Conservation (phyloP, 2,888 invertebrate species). For the Temnothorax rugatulus region DNA sequence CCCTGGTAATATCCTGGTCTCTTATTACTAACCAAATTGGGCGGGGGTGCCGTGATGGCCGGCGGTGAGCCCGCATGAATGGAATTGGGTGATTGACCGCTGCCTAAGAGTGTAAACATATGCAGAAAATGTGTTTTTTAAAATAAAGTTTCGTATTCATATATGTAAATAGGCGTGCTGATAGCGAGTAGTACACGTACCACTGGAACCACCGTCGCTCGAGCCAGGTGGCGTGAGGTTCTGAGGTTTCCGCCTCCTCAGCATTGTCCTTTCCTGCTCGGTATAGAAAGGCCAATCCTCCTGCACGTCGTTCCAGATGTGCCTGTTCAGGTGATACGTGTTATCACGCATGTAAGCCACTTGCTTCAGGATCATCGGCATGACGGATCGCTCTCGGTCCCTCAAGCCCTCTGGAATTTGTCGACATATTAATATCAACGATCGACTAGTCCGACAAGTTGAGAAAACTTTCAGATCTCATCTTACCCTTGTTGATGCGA, state of each 20-base stretch:
- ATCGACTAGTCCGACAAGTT: neutral
- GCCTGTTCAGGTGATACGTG: constrained; percentile 94
- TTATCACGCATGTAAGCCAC: constrained; percentile 95
- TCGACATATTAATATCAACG: neutral
- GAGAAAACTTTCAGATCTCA: neutral
- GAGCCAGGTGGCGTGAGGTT: constrained; percentile 96
- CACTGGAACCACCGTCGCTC: constrained; percentile 92
- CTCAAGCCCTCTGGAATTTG: constrained; percentile 93
- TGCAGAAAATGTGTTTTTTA: neutral
- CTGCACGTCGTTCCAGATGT: constrained; percentile 97
- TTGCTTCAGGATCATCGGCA: constrained; percentile 93
- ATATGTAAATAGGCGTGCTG: neutral
- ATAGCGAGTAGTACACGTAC: constrained; percentile 64
- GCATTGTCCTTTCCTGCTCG: constrained; percentile 94
- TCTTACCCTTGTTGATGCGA: constrained; percentile 92
- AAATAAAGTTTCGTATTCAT: neutral
- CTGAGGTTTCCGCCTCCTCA: constrained; percentile 96
- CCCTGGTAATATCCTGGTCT: constrained; percentile 89
- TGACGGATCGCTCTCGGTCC: constrained; percentile 92
- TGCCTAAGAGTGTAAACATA: constrained; percentile 84
- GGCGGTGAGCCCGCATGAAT: constrained; percentile 92
- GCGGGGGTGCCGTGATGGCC: constrained; percentile 84
- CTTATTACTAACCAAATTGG: constrained; percentile 88
- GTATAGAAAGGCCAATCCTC: constrained; percentile 98
- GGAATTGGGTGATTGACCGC: constrained; percentile 93